Conservation (phyloP, 2,888 invertebrate genomes). For the Drosophila melanosoma region DNA sequence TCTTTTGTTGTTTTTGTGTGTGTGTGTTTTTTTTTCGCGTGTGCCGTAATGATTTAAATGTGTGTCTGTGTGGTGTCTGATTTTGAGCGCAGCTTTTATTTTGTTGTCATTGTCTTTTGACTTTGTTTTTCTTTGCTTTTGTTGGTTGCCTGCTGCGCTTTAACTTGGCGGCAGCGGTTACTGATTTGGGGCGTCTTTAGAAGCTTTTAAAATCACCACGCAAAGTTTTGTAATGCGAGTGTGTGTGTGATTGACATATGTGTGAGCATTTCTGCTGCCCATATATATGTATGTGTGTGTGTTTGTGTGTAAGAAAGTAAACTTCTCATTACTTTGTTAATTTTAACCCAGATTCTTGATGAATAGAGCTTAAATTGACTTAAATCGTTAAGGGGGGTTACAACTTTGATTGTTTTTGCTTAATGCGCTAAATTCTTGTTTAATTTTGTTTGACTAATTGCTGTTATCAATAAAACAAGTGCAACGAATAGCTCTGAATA, state of each 20-base stretch:
- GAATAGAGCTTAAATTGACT: slow-evolving; percentile 1
- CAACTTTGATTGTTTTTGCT: not conserved
- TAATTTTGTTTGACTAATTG: slow-evolving; percentile 2
- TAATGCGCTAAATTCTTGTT: not conserved
- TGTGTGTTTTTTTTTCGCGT: slow-evolving; percentile 37
- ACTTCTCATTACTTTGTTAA: slow-evolving; percentile 17
- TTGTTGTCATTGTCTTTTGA: slow-evolving; percentile 36
- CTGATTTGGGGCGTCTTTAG: slow-evolving; percentile 37
- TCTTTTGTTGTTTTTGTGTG: slow-evolving; percentile 40
- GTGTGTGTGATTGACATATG: too few relatives aligned
- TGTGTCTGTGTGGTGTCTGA: slow-evolving; percentile 60
- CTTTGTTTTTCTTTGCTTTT: slow-evolving; percentile 12
- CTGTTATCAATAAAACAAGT: not conserved
- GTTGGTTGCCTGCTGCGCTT: slow-evolving; percentile 32
- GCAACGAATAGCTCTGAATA: not conserved
- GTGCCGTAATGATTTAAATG: slow-evolving; percentile 63
- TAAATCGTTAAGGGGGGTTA: not conserved
- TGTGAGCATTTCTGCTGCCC: too few relatives aligned
- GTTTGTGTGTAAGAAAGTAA: slow-evolving; percentile 2
- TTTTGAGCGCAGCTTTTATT: slow-evolving; percentile 72
- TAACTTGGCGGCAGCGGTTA: slow-evolving; percentile 8
- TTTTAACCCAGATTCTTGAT: slow-evolving; percentile 28
- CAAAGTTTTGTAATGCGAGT: slow-evolving; percentile 15
- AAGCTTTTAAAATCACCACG: slow-evolving; percentile 45
- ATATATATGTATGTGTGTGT: not conserved